Conservation (phyloP, 35 echinoderm and acorn worm species). For the Chiridota heheva region DNA sequence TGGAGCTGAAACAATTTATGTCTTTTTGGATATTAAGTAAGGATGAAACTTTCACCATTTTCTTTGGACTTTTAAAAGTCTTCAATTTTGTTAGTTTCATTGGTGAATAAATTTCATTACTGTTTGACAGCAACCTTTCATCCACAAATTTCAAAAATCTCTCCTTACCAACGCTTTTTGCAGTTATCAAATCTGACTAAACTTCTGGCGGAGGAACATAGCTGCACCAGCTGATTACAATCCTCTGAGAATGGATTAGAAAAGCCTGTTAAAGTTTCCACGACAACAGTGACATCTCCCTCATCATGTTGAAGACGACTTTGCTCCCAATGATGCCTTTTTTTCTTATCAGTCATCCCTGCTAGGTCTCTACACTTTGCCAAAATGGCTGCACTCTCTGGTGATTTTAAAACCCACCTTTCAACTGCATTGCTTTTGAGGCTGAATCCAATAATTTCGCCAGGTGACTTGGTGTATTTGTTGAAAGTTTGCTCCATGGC, state of each 20-base stretch:
- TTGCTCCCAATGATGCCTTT: background rate
- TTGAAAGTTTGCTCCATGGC: slow-evolving; percentile 67
- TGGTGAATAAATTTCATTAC: background rate
- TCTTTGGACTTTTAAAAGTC: slow-evolving; percentile 50
- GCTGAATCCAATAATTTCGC: slow-evolving; percentile 55
- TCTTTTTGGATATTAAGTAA: slow-evolving; percentile 10
- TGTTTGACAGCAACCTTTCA: background rate
- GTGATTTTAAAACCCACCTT: slow-evolving; percentile 28
- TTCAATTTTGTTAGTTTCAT: slow-evolving; percentile 36
- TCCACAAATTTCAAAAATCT: background rate
- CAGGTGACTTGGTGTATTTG: slow-evolving; percentile 56
- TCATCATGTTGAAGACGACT: slow-evolving; percentile 11
- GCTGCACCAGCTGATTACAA: background rate
- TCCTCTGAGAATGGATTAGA: slow-evolving; percentile 43
- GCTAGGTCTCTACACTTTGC: slow-evolving; percentile 27
- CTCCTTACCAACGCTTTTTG: background rate
- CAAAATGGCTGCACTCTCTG: slow-evolving; percentile 28
- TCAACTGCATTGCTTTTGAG: slow-evolving; percentile 8
- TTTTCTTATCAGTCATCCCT: background rate
- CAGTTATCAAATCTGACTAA: background rate
- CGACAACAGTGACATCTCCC: slow-evolving; percentile 20
- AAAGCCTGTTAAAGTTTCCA: slow-evolving; percentile 18
- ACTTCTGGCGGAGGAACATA: background rate
- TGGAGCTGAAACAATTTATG: slow-evolving; percentile 10
- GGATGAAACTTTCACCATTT: slow-evolving; percentile 8